Evolutionary conservation across 2,888 invertebrate species (phyloP), one percentile per base, ranked within the genome.

Genomic region (Baronia brevicornis): DNA sequence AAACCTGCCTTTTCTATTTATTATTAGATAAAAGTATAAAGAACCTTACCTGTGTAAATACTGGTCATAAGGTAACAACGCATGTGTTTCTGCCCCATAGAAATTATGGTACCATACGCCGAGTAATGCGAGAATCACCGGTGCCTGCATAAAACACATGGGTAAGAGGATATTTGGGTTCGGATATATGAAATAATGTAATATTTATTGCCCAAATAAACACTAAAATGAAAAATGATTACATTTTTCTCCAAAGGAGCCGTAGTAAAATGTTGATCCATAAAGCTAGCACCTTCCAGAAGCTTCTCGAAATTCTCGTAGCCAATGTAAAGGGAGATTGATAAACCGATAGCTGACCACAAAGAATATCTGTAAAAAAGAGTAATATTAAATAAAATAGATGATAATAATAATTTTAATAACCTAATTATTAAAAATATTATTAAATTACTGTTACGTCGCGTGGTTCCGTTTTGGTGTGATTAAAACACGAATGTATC

Each of bases 341-440:
- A 97, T 9, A 99, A 85, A 18, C 99, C 99, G 75, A 99, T 99
- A 2, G 99, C 99, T 0, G 98, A 99, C 99, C 99, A 99, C 5
- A 99, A 85, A 0, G 98, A 99, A 54, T 91, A 91, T 43, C 80
- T 80, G 34, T 0, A 14, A 19, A 28, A n/a, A 5, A 12, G n/a
- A 18, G 8, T 20, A 4, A 17, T 7, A 15, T 12, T 6, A 21
- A 10, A 15, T n/a, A 23, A 21, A 6, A 13, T 8, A 15, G 25
- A 6, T 18, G 4, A 7, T 17, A 13, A 3, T 13, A 19, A 17
- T 20, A 8, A 23, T 17, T 3, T 20, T 5, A 6, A 3, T n/a
- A n/a, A 20, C 20, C 5, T 23, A 6, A 3, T 3, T 10, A 6
- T 23, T 9, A 10, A 10, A 5, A 4, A 4, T 23, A 20, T 20